Conservation (phyloP, 37 sponge, comb jelly and placozoan species). For the Haliclona indistincta region DNA sequence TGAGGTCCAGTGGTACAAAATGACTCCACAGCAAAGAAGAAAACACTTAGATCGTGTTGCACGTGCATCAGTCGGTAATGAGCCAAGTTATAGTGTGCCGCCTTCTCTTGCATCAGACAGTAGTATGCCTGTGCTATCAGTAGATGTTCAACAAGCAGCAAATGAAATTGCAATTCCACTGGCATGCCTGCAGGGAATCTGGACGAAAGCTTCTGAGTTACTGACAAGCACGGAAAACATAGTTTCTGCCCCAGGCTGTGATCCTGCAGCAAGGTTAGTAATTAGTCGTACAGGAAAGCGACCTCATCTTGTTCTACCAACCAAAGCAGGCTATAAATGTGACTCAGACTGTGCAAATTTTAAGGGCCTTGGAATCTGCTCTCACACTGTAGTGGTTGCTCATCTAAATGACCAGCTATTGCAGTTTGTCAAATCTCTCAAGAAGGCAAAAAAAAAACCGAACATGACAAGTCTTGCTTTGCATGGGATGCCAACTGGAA, state of each 20-base stretch:
- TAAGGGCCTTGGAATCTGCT: neutral
- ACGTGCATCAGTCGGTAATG: neutral
- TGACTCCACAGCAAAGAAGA: slow-evolving; percentile 30
- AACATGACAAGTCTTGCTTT: neutral
- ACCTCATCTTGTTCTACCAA: slow-evolving; percentile 3
- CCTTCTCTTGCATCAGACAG: neutral
- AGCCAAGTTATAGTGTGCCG: neutral
- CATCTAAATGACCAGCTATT: neutral
- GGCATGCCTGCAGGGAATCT: slow-evolving; percentile 15
- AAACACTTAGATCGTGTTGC: too few relatives aligned
- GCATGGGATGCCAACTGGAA: too few relatives aligned
- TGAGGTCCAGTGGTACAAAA: slow-evolving; percentile 28
- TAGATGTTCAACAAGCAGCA: neutral
- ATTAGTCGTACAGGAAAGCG: neutral
- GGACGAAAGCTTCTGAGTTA: neutral
- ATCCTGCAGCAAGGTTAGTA: neutral
- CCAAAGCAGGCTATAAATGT: neutral
- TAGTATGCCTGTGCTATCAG: neutral
- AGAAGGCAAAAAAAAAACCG: neutral
- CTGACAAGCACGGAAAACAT: neutral
- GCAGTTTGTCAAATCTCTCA: neutral
- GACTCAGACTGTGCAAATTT: neutral
- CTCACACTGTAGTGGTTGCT: slow-evolving; percentile 20
- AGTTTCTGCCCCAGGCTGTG: neutral
- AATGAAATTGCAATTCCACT: neutral